A percentile compares a stretch with the other conserved stretches of the same genome.
phyloP scores from a whole-genome alignment of 2,797 vertebrate genomes.

The Typhlichthys subterraneus region DNA sequence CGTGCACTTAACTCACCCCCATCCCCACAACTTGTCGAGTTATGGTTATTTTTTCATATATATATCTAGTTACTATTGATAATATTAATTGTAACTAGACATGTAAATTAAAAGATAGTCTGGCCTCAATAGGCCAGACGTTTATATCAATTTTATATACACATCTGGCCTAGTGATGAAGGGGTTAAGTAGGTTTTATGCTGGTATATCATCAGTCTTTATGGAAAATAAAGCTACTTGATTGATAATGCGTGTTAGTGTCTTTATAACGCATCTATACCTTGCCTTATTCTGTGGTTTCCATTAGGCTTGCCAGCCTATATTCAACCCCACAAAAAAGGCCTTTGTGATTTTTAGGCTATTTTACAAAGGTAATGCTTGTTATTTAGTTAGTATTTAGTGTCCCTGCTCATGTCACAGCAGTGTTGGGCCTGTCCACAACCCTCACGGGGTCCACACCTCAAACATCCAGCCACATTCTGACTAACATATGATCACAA shows the following conservation, averaged over 20 bases:
- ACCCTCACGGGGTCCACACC: slow-evolving; percentile 60
- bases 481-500: slow-evolving; percentile 37
- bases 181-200: slow-evolving; percentile 6
- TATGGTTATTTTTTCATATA: too few species aligned
- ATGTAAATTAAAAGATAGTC: too few species aligned
- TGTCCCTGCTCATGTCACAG: slow-evolving; percentile 59
- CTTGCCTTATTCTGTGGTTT: slow-evolving; percentile 11
- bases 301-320: slow-evolving; percentile 24
- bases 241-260: not conserved
- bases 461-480: slow-evolving; percentile 58
- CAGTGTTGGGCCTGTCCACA: slow-evolving; percentile 61
- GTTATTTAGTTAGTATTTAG: slow-evolving; percentile 61
- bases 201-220: slow-evolving; percentile 4
- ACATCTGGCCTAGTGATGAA: too few species aligned
- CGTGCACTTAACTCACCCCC: too few species aligned
- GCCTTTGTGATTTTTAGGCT: slow-evolving; percentile 27
- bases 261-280: slow-evolving; percentile 1
- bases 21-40: too few species aligned
- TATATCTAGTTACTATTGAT: too few species aligned
- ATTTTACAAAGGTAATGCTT: slow-evolving; percentile 25
- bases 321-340: slow-evolving; percentile 23
- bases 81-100: too few species aligned
- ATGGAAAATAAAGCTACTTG: not conserved
- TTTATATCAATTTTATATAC: too few species aligned
- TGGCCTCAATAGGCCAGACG: too few species aligned